A percentile compares a stretch with the other conserved stretches of the same genome.
Conservation (phyloP, 2,797 vertebrate genomes). For the Agapornis canus region DNA sequence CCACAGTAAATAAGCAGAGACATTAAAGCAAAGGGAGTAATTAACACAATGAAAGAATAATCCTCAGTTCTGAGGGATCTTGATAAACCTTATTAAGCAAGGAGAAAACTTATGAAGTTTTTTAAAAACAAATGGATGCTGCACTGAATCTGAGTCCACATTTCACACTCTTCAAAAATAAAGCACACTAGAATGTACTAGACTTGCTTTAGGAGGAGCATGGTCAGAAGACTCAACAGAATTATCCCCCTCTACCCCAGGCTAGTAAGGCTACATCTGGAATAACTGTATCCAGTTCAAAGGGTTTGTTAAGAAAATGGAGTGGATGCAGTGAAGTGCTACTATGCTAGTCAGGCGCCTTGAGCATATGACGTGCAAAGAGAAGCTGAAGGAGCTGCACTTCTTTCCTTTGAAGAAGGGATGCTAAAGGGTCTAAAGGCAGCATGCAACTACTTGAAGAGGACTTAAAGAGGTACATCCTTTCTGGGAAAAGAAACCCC, state of each 20-base stretch:
- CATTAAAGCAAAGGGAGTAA: neutral
- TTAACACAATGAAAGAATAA: neutral
- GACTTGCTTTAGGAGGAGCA: neutral
- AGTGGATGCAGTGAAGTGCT: neutral
- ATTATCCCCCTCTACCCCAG: neutral
- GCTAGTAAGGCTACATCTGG: neutral
- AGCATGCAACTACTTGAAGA: neutral
- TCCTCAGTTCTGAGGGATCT: neutral
- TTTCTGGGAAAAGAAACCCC: neutral
- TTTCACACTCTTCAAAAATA: neutral
- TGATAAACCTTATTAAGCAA: neutral
- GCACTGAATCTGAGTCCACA: neutral
- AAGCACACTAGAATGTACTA: neutral
- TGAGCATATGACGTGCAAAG: neutral
- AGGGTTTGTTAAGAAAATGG: neutral
- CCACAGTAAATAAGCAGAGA: neutral
- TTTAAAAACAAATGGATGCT: neutral
- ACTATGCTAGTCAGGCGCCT: neutral
- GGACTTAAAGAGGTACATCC: neutral
- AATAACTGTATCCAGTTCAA: neutral
- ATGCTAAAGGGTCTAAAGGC: neutral
- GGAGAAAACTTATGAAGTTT: neutral
- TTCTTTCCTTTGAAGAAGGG: neutral
- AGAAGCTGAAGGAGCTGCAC: neutral
- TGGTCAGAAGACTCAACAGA: neutral